These are phyloP conservation scores for Xanthia icteritia DNA, from an alignment of 2,888 invertebrate genomes.

Conservation along the genomic window DNA sequence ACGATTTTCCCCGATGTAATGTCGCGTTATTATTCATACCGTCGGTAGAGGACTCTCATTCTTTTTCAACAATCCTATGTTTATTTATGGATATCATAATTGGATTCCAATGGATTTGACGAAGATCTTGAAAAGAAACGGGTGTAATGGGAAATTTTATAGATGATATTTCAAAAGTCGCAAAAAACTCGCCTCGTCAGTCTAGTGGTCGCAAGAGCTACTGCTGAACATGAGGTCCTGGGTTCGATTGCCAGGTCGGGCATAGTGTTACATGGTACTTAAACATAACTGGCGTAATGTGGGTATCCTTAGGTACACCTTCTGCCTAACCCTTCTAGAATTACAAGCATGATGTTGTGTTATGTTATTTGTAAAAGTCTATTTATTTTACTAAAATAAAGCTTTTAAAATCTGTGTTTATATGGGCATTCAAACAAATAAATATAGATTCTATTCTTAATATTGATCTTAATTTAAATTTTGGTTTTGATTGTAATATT, in stretches of 20 bases:
- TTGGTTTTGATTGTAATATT: too few relatives aligned
- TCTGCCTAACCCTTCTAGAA: background rate
- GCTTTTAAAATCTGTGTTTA: too few relatives aligned
- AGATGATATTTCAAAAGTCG: background rate
- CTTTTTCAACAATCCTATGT: constrained; percentile 62
- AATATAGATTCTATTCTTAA: background rate
- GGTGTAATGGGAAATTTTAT: background rate
- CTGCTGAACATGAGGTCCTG: background rate
- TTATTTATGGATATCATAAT: constrained; percentile 59
- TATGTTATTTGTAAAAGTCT: background rate
- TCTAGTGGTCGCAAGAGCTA: background rate
- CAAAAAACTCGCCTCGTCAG: background rate
- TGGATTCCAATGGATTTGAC: constrained; percentile 37
- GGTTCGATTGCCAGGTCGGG: background rate
- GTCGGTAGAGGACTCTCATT: constrained; percentile 62
- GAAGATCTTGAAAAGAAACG: background rate
- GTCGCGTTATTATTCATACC: constrained; percentile 73
- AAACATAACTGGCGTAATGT: background rate
- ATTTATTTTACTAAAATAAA: background rate
- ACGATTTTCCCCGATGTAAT: constrained; percentile 85
- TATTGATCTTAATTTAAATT: too few relatives aligned
- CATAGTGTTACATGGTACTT: background rate
- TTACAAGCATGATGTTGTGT: background rate
- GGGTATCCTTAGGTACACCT: too few relatives aligned
- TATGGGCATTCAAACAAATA: too few relatives aligned